phyloP scores from a whole-genome alignment of 2,888 invertebrate species.

The Acleris sparsana region DNA sequence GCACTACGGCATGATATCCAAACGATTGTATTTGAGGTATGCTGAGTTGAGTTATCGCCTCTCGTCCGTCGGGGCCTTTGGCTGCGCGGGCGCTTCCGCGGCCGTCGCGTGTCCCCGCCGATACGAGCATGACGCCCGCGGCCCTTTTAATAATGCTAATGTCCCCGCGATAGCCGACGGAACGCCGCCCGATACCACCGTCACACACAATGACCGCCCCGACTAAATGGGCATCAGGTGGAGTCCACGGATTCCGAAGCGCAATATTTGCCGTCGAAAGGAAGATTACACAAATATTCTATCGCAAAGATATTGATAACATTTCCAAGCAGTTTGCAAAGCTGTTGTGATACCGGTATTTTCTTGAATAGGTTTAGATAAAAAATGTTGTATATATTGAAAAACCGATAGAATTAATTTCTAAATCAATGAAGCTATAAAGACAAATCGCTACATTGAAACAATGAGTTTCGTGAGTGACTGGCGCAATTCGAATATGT shows the following conservation, averaged over 20 bases:
- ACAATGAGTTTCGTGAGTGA: constrained; percentile 44
- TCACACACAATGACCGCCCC: constrained; percentile 71
- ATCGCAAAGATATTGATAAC: constrained; percentile 27
- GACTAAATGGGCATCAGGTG: constrained; percentile 70
- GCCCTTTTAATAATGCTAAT: constrained; percentile 81
- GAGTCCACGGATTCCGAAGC: constrained; percentile 58
- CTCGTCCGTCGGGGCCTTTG: constrained; percentile 73
- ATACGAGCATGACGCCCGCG: constrained; percentile 77
- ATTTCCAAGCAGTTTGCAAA: constrained; percentile 23
- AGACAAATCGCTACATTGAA: constrained; percentile 43
- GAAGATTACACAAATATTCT: constrained; percentile 44
- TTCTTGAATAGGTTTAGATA: constrained; percentile 6
- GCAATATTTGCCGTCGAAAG: constrained; percentile 59
- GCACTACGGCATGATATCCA: constrained; percentile 60
- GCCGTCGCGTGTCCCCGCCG: constrained; percentile 72
- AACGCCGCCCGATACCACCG: constrained; percentile 64
- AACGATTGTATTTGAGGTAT: constrained; percentile 75
- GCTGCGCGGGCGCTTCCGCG: constrained; percentile 70
- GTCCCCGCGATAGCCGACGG: constrained; percentile 68
- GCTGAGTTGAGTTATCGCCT: constrained; percentile 76
- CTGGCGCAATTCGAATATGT: constrained; percentile 37
- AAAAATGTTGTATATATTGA: not conserved
- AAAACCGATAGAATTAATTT: constrained; percentile 20
- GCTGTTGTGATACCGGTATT: constrained; percentile 11
- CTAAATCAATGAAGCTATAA: constrained; percentile 47